Conservation (phyloP, 2,888 invertebrate genomes). For the Orthosia cruda region DNA sequence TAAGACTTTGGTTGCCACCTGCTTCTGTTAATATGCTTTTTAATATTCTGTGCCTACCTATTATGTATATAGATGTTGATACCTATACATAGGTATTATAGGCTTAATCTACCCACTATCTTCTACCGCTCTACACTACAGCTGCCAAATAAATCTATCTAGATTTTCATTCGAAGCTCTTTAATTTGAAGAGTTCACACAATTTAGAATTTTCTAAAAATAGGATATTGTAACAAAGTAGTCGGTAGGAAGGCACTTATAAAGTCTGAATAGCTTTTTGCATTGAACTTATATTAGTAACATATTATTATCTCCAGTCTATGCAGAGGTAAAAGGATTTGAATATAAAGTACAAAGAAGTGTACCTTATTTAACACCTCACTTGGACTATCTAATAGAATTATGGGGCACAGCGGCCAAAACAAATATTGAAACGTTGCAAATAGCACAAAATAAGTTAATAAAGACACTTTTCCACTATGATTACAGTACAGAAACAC, state of each 20-base stretch:
- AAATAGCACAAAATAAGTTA: too few species aligned
- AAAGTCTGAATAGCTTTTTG: background rate
- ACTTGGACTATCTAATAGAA: too few species aligned
- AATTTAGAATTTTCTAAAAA: conserved; percentile 1
- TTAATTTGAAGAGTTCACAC: background rate
- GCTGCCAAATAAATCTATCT: background rate
- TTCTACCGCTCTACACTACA: background rate
- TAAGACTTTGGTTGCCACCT: background rate
- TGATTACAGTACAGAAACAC: too few species aligned
- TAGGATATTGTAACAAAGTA: too few species aligned
- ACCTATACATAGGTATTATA: background rate
- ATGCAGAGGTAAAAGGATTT: conserved; percentile 3
- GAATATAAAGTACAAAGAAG: background rate
- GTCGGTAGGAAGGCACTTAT: background rate
- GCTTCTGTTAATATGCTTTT: conserved; percentile 4
- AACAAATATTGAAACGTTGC: too few species aligned
- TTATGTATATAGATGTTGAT: background rate
- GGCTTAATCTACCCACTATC: background rate
- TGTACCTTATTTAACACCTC: too few species aligned
- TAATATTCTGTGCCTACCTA: background rate
- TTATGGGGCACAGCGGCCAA: too few species aligned
- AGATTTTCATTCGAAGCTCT: background rate
- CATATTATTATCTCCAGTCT: too few species aligned
- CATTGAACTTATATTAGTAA: background rate
- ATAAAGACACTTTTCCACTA: too few species aligned